Base-by-base conservation (phyloP, 92 coral and sea anemone species). In the Pocillopora meandrina region DNA sequence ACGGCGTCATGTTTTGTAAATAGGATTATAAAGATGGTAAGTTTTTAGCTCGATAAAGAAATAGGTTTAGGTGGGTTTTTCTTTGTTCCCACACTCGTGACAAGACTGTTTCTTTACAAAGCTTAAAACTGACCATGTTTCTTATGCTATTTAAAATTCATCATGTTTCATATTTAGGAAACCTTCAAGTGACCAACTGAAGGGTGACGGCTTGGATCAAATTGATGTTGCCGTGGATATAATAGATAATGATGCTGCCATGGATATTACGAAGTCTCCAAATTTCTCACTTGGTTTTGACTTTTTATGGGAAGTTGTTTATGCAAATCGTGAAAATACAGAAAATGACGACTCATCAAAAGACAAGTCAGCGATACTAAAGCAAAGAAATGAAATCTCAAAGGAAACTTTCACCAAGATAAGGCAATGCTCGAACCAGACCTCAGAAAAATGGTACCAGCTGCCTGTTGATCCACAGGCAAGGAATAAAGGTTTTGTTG, bases 201-300 rank as follows among this genome's bases (percentile, higher is more conserved):
- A 63, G 19, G 72, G 64, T 56, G 90, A 89, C 35, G 94, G 90
- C 62, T 71, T 93, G 67, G 70, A 89, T 61, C 95, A 93, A 59
- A 91, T 95, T 79, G 95, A 93, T 35, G 83, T 83, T 52, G 97
- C 97, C 75, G 85, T 97, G 95, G 92, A 94, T 31, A 88, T 85
- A 85, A 89, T 94, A 5, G 99, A 97, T 75, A 94, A 89, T 33
- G 92, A 87, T 76, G 78, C 92, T 56, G 83, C 85, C 85, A 87
- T 82, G 80, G 95, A 89, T 15, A 86, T 95, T 68, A 82, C 84
- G 62, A 92, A 91, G 55, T 65, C 92, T 66, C 98, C 96, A 60
- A 87, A 88, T 23, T 92, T 90, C 80, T 85, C 98, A 5, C 72
- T 92, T 58, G 93, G 89, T 17, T 83, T 90, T 64, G 93, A 90